phyloP scores from a whole-genome alignment of 1,140 invertebrate species.

The Drosophila subobscura region DNA sequence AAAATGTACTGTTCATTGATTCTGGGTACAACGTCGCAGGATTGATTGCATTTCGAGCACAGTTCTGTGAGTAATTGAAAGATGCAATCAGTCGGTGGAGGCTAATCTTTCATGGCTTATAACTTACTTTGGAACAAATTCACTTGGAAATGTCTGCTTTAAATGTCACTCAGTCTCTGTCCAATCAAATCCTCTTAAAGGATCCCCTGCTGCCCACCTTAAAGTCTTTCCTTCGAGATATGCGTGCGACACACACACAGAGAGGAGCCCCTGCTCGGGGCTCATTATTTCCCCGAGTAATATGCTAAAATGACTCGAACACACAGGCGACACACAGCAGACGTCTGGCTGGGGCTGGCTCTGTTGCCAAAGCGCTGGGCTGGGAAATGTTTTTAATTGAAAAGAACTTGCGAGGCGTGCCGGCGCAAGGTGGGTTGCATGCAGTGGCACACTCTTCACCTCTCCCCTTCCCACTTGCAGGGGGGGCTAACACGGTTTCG shows the following conservation, averaged over 20 bases:
- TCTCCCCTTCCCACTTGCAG: no score
- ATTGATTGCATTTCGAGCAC: neutral
- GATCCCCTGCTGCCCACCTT: constrained; percentile 22
- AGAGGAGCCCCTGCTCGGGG: constrained; percentile 38
- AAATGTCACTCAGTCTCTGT: neutral
- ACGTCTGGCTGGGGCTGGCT: constrained; percentile 40
- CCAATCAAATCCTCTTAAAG: constrained; percentile 29
- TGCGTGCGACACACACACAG: constrained; percentile 10
- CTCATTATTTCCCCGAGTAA: constrained; percentile 57
- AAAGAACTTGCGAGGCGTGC: constrained; percentile 59
- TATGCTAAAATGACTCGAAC: constrained; percentile 58
- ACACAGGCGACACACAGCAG: constrained; percentile 28
- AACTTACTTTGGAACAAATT: no score
- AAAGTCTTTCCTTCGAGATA: constrained; percentile 19
- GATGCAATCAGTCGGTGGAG: neutral
- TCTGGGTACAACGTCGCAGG: neutral
- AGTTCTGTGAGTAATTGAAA: constrained; percentile 18
- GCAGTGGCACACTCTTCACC: neutral
- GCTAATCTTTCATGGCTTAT: no score
- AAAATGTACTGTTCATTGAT: neutral
- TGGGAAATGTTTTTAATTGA: constrained; percentile 63
- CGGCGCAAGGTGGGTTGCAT: constrained; percentile 15
- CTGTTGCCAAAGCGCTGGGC: constrained; percentile 34
- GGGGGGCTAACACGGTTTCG: constrained; percentile 37
- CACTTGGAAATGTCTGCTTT: neutral